Conservation (phyloP, 2,888 invertebrate species). For the Frankliniella fusca region DNA sequence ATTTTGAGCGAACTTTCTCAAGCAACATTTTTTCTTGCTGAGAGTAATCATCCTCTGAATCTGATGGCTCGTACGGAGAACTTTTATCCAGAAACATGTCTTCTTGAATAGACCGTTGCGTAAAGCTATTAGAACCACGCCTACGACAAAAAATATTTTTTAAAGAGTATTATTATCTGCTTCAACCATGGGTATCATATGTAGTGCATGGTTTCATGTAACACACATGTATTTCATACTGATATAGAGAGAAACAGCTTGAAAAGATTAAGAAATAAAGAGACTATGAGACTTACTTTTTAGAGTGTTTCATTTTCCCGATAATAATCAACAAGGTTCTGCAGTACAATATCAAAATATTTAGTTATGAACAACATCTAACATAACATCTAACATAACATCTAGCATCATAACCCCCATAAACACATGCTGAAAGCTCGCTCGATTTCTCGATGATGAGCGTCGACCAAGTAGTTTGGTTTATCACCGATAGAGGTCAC, state of each 20-base stretch:
- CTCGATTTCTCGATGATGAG: not conserved
- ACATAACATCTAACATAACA: not conserved
- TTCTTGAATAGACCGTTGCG: not conserved
- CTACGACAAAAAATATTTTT: not conserved
- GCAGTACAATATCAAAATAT: not conserved
- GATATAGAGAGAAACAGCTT: not conserved
- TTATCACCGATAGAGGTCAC: not conserved
- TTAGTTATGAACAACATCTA: not conserved
- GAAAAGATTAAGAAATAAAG: not conserved
- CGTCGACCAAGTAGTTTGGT: not conserved
- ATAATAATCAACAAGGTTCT: not conserved
- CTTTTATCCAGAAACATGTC: slow-evolving; percentile 36
- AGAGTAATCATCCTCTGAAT: slow-evolving; percentile 70
- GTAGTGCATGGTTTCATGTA: no score
- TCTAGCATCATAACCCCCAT: not conserved
- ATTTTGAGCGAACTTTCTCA: slow-evolving; percentile 36
- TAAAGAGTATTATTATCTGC: no score
- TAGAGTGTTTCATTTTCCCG: not conserved
- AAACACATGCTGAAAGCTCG: not conserved
- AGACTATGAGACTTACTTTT: not conserved
- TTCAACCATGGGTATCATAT: no score
- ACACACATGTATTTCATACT: no score
- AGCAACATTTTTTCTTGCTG: slow-evolving; percentile 55
- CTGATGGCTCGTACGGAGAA: slow-evolving; percentile 61
- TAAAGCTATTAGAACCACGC: not conserved